phyloP scores from a whole-genome alignment of 2,113 vertebrate species.

The Etheostoma cragini region DNA sequence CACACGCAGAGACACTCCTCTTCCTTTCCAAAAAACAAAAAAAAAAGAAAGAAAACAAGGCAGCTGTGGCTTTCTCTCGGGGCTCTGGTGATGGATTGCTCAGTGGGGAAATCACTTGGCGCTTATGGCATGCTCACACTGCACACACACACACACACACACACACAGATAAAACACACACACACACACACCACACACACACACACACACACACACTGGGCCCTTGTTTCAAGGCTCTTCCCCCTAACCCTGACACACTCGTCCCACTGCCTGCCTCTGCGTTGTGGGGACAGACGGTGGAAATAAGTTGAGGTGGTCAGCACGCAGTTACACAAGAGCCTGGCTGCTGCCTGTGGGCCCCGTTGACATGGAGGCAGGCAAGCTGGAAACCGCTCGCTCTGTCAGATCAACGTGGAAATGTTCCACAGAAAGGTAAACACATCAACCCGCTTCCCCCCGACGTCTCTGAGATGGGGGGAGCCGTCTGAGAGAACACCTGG shows the following conservation, averaged over 20 bases:
- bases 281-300: conserved; percentile 11
- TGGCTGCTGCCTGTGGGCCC: conserved; percentile 8
- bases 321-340: conserved; percentile 42
- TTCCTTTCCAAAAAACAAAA: conserved; percentile 57
- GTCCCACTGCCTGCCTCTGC: not conserved
- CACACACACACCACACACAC: conserved; percentile 1
- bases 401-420: conserved; percentile 26
- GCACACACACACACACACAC: not conserved
- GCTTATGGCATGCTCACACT: not conserved
- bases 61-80: conserved; percentile 18
- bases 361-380: not conserved
- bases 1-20: conserved; percentile 72
- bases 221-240: conserved; percentile 10
- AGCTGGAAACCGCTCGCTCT: conserved; percentile 41
- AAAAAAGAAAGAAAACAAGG: conserved; percentile 49
- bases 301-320: conserved; percentile 37
- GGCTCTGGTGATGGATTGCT: conserved; percentile 32
- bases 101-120: conserved; percentile 7
- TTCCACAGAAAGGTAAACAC: conserved; percentile 37
- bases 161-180: conserved; percentile 1
- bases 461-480: not conserved
- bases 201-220: not conserved
- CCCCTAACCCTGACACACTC: not conserved
- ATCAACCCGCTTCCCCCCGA: conserved; percentile 2
- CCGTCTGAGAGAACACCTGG: conserved; percentile 32